These are phyloP conservation scores for Colius striatus DNA, from an alignment of 2,113 vertebrate genomes.

Conservation along the genomic window DNA sequence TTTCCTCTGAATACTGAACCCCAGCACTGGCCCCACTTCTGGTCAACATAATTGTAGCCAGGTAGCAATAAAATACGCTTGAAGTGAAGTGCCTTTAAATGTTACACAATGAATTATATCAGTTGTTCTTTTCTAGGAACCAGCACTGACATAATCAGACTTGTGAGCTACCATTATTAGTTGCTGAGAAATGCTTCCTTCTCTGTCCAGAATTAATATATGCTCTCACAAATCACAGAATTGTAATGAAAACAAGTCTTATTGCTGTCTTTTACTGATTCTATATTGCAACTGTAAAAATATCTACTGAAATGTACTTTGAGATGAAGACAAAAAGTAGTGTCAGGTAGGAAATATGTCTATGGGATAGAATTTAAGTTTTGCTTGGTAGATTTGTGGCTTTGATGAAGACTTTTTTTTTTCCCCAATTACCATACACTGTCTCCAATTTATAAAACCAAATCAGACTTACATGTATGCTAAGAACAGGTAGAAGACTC, in stretches of 20 bases:
- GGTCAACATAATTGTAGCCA: conserved; percentile 56
- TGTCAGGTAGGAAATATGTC: neutral
- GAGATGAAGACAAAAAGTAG: neutral
- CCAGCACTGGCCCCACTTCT: conserved; percentile 33
- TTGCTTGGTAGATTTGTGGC: neutral
- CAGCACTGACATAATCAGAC: conserved; percentile 45
- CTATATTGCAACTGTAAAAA: neutral
- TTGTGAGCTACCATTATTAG: conserved; percentile 7
- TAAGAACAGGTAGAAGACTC: neutral
- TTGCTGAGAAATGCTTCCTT: conserved; percentile 7
- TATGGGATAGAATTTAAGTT: neutral
- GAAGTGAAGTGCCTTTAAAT: conserved; percentile 54
- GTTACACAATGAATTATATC: conserved; percentile 60
- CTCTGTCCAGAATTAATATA: neutral
- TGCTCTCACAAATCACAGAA: neutral
- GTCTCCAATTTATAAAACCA: neutral
- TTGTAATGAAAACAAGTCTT: conserved; percentile 34
- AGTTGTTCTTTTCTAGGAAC: conserved; percentile 57
- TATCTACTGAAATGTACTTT: neutral
- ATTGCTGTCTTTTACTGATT: neutral
- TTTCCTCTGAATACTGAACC: conserved; percentile 64
- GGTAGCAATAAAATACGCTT: conserved; percentile 23
- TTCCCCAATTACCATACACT: too few species aligned
- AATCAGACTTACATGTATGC: neutral
- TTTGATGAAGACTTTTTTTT: neutral